Conservation (phyloP, 2,797 vertebrate species). For the Podarcis lilfordi region DNA sequence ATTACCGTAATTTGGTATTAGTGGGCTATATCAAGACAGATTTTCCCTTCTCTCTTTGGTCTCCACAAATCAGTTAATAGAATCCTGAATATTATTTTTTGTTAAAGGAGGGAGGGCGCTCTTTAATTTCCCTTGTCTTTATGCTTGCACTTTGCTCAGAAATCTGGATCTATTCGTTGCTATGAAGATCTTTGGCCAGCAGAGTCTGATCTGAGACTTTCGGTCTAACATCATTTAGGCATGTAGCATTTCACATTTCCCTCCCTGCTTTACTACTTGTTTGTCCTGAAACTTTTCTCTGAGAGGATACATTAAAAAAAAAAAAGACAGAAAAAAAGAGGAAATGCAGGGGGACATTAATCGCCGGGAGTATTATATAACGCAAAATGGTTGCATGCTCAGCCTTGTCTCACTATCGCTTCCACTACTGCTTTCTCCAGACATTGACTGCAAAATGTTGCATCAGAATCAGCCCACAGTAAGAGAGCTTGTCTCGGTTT, state of each 20-base stretch:
- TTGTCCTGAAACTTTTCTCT: too few relatives aligned
- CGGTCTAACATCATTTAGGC: neutral
- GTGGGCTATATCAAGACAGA: neutral
- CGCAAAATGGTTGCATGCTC: neutral
- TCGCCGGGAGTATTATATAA: neutral
- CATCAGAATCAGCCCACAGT: neutral
- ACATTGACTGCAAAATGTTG: neutral
- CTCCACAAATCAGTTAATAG: neutral
- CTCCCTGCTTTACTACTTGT: neutral
- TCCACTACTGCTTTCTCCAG: neutral
- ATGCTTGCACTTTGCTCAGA: neutral
- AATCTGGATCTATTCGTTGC: neutral
- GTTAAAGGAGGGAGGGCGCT: neutral
- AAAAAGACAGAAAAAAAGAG: neutral
- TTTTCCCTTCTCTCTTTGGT: neutral
- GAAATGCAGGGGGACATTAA: neutral
- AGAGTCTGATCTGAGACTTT: constrained; percentile 12
- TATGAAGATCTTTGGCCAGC: constrained; percentile 11
- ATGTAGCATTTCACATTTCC: neutral
- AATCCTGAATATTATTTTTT: neutral
- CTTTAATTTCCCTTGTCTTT: neutral
- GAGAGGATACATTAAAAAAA: neutral
- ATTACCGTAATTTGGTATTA: neutral
- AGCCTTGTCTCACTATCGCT: neutral
- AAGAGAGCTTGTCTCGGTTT: neutral